phyloP scores from a whole-genome alignment of 2,113 vertebrate species.

The Tympanuchus pallidicinctus region DNA sequence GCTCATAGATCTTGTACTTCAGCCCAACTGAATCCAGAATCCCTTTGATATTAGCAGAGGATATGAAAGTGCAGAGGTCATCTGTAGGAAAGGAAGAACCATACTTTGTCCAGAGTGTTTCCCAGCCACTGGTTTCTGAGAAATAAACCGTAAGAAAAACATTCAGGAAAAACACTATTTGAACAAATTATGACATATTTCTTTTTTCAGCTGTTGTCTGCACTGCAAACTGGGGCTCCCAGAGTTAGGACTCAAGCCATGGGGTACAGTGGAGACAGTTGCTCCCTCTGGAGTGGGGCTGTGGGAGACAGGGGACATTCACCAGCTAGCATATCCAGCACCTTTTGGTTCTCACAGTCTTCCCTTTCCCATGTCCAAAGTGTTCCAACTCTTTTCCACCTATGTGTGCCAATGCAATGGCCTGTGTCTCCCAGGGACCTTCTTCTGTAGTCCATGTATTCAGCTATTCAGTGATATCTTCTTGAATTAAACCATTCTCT shows the following conservation, averaged over 20 bases:
- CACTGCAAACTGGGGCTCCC: rapidly evolving
- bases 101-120: slow-evolving; percentile 81
- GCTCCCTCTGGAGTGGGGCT: not conserved
- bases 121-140: slow-evolving; percentile 86
- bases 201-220: not conserved
- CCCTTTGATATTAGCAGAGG: slow-evolving; percentile 78
- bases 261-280: not conserved
- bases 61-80: slow-evolving; percentile 80
- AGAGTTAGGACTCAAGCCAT: rapidly evolving
- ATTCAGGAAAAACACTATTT: not conserved
- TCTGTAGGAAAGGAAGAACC: slow-evolving; percentile 68
- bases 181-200: not conserved
- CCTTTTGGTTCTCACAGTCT: not conserved
- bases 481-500: not conserved
- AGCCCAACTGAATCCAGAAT: slow-evolving; percentile 81
- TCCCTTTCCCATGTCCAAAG: not conserved
- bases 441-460: not conserved
- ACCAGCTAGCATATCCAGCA: not conserved
- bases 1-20: slow-evolving; percentile 78
- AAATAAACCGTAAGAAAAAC: slow-evolving; percentile 11
- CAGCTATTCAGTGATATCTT: not conserved
- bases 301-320: rapidly evolving
- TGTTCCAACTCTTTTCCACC: not conserved
- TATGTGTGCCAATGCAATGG: not conserved
- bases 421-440: not conserved